Evolutionary conservation across 92 coral and sea anemone species (phyloP), one percentile per base, ranked within the genome.

Genomic region (Parazoanthus swiftii): DNA sequence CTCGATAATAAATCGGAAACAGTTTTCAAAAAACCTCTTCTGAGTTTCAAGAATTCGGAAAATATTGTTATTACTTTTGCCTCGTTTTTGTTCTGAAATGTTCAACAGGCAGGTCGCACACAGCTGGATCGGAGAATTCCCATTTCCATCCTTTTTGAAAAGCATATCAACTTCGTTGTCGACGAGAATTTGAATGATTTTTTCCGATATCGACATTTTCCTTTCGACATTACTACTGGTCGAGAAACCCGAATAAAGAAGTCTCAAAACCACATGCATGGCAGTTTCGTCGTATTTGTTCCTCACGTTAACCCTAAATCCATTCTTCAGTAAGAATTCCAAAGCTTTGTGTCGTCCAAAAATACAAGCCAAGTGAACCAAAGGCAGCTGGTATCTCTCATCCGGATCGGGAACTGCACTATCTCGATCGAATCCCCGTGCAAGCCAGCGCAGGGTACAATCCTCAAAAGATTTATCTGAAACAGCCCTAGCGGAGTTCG

Each of bases 311-410:
- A 76, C 80, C 51, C 80, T 76, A 76, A 76, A 76, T 20, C 80
- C 92, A 11, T 91, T 91, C 58, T 89, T 89, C 59, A 91, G 37
- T 38, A 91, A 77, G 89, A 89, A 91, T 20, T 91, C 89, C 9
- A 91, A 85, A 18, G 89, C 89, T 54, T 80, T 81, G 73, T 79
- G 76, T 37, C 86, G 90, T 58, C 93, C 93, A 73, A 91, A 91
- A 85, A 89, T 89, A 82, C 92, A 89, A 37, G 90, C 92, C 65
- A 91, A 50, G 76, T 89, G 93, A 48, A 91, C 70, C 2, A 91
- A 84, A 2, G 93, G 93, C 36, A 91, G 59, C 85, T 80, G 89
- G 36, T 89, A 85, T 21, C 79, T 50, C 70, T 79, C 81, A 35
- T 71, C 63, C n/a, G 68, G 81, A 35, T 91, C 93, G 63, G 92